Percentiles rank a stretch among this genome's conserved stretches.
phyloP scores from a whole-genome alignment of 2,797 vertebrate species.

The Characodon lateralis region DNA sequence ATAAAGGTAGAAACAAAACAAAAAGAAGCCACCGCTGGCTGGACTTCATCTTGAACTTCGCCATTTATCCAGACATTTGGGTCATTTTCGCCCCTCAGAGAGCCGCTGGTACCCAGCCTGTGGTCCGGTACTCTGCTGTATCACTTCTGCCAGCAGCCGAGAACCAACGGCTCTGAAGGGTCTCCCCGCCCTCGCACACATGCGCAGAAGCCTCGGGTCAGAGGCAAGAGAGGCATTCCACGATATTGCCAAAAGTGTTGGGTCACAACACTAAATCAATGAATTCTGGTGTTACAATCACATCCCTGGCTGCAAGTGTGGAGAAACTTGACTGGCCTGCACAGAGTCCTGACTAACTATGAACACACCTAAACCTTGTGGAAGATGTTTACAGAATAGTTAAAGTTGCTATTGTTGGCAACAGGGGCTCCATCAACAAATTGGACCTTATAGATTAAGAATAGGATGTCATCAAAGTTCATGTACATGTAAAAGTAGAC shows the following conservation, averaged over 20 bases:
- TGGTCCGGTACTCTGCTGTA: constrained; percentile 11
- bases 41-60: constrained; percentile 73
- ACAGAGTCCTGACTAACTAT: too few species aligned
- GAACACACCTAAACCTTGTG: too few species aligned
- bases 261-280: too few species aligned
- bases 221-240: background rate
- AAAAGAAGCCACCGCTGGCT: constrained; percentile 63
- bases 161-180: constrained; percentile 4
- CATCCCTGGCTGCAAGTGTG: too few species aligned
- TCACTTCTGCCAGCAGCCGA: constrained; percentile 22
- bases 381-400: too few species aligned
- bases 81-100: constrained; percentile 62
- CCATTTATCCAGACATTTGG: constrained; percentile 75
- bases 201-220: constrained; percentile 48
- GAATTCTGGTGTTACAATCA: too few species aligned
- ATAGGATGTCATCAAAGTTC: too few species aligned
- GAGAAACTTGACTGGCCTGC: too few species aligned
- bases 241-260: background rate
- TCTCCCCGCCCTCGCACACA: constrained; percentile 46
- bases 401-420: too few species aligned
- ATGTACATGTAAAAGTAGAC: too few species aligned
- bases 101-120: constrained; percentile 35
- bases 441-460: too few species aligned
- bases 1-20: constrained; percentile 68
- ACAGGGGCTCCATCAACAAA: too few species aligned